Evolutionary conservation across 2,113 vertebrate genomes (phyloP), one percentile per base, ranked within the genome.

Genomic region (Corythaixoides concolor): DNA sequence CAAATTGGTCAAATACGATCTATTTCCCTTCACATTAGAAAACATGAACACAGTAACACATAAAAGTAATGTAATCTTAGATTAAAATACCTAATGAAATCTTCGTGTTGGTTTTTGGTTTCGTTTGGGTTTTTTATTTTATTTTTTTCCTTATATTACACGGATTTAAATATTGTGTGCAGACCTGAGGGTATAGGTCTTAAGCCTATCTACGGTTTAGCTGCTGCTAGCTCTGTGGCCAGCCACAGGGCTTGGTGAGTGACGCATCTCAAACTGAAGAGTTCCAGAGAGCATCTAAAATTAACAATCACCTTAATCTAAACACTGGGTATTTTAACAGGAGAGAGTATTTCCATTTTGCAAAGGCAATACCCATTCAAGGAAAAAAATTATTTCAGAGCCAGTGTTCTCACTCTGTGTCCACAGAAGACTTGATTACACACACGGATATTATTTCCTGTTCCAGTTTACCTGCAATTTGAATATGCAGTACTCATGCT

Each of bases 391-490:
- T 3, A 90, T 79, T 91, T 85, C 72, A 69, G 78, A 56, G 85
- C 53, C 63, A 67, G 45, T 81, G 59, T 94, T 93, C 75, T 63
- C 79, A 93, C 35, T 94, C 47, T 64, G 39, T 35, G 49, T 90
- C 56, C 53, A 74, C 52, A 77, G 89, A 73, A 70, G 92, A 90
- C 90, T 84, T 89, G 88, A 81, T 95, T 94, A 94, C 93, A 90
- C 43, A 59, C 68, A 22, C 55, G 72, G 96, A 66, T 96, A 88
- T 96, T 90, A 94, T 96, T 92, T 96, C 94, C 37, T 81, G 85
- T 75, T 93, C 93, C 89, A 95, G 88, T 95, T 96, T 95, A 92
- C 87, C 95, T 96, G 95, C 96, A 94, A 60, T 95, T 96, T 87
- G 92, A 93, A 96, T 95, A 94, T 94, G 94, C 66, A 84, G 83